A percentile compares a stretch with the other conserved stretches of the same genome.
Conservation (phyloP, 2,888 invertebrate genomes). For the Chelonus formosanus region DNA sequence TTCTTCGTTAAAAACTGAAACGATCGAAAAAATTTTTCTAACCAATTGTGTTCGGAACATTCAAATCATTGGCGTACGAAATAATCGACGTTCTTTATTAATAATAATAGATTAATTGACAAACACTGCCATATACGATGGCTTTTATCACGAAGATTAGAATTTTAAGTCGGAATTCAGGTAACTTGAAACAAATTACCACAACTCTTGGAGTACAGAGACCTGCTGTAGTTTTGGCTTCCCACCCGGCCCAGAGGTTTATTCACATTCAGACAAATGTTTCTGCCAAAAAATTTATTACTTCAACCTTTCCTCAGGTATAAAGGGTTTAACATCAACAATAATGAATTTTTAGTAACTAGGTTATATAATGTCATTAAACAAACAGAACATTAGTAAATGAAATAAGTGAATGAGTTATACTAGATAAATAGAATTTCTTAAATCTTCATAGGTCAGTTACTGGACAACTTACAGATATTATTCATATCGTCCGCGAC, state of each 20-base stretch:
- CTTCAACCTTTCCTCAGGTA: conserved; percentile 50
- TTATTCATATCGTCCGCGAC: conserved; percentile 21
- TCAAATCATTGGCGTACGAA: too few relatives aligned
- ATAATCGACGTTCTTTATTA: too few relatives aligned
- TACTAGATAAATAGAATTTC: too few relatives aligned
- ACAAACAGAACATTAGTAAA: not conserved
- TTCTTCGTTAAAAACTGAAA: too few relatives aligned
- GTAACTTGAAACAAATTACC: conserved; percentile 47
- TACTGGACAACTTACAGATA: conserved; percentile 50
- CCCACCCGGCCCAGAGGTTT: conserved; percentile 43
- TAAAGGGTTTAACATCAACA: conserved; percentile 17
- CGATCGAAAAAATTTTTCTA: too few relatives aligned
- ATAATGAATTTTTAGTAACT: conserved; percentile 5
- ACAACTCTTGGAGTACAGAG: conserved; percentile 41
- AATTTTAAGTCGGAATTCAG: too few relatives aligned
- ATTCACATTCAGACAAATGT: conserved; percentile 32
- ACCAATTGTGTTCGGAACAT: too few relatives aligned
- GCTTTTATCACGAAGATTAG: too few relatives aligned
- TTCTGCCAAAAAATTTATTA: conserved; percentile 2
- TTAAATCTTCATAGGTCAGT: too few relatives aligned
- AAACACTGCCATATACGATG: too few relatives aligned
- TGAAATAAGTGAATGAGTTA: not conserved
- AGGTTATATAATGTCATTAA: too few relatives aligned
- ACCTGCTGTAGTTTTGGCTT: conserved; percentile 31
- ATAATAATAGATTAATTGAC: too few relatives aligned